Evolutionary conservation across 2,113 vertebrate species (phyloP).

Genomic region (Dinomys branickii): DNA sequence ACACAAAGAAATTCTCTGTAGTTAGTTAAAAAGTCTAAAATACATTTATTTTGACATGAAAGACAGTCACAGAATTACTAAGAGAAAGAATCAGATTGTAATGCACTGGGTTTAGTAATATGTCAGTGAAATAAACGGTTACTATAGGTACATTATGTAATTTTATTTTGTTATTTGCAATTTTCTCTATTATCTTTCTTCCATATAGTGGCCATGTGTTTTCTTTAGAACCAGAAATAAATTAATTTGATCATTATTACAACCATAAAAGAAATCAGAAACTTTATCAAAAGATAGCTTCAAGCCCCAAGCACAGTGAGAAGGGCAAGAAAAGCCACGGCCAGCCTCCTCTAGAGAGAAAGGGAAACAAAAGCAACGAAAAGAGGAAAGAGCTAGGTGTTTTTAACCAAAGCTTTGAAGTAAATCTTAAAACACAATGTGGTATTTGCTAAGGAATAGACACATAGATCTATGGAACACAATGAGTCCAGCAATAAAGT

Average conservation of each 20-base stretch:
- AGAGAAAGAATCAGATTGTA: neutral
- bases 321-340: neutral
- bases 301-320: neutral
- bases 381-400: neutral
- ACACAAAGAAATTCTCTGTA: neutral
- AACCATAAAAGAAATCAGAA: neutral
- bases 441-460: neutral
- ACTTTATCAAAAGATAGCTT: neutral
- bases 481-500: neutral
- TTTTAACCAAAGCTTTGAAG: neutral
- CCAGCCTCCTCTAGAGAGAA: neutral
- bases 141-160: neutral
- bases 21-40: neutral
- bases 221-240: constrained; percentile 29
- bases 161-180: neutral
- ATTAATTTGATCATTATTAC: neutral
- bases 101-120: neutral
- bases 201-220: neutral
- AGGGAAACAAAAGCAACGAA: neutral
- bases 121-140: constrained; percentile 12
- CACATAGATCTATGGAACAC: neutral
- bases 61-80: neutral
- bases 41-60: neutral
- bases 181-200: neutral
- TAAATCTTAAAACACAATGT: neutral